Evolutionary conservation across 2,113 vertebrate species (phyloP), one percentile per base, ranked within the genome.

Genomic region (Cyanoramphus novaezelandiae): DNA sequence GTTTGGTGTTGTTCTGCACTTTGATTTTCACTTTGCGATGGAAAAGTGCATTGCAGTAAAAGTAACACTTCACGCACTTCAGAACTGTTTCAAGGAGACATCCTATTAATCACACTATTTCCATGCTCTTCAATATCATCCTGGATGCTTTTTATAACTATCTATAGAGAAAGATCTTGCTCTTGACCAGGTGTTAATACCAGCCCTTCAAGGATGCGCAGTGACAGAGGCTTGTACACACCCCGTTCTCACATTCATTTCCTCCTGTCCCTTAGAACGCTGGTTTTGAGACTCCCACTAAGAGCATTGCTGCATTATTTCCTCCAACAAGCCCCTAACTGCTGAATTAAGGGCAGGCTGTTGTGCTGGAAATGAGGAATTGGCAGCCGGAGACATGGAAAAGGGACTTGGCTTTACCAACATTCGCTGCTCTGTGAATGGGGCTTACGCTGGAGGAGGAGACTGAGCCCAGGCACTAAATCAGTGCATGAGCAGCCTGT

Each of bases 1-100:
- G 18, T 97, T 97, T 97, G 31, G 93, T 92, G 95, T 89, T 96
- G 96, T 97, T 97, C 94, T 92, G 97, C 97, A 92, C 94, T 98
- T 98, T 57, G 94, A 94, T 97, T 97, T 98, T 97, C 93, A 90
- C 96, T 97, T 93, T 91, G 93, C 71, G 76, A 47, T 2, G 21
- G 78, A 44, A 37, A 94, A 91, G 92, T 25, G 16, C 81, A 70
- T 83, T 46, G 95, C 93, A 91, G 95, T 88, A 49, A 93, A 95
- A 98, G 96, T 94, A 96, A 43, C 88, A 84, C 82, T 24, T 50
- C 49, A 37, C 90, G 64, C 24, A 0, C 70, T 76, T 67, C 55
- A 53, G 85, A 47, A 88, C 31, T 70, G 86, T 81, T 96, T 93
- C 88, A 90, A 94, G 94, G 95, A 95, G 92, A 88, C 72, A 84